phyloP scores from a whole-genome alignment of 2,888 invertebrate species.

The Lepetodrilus schrolli region DNA sequence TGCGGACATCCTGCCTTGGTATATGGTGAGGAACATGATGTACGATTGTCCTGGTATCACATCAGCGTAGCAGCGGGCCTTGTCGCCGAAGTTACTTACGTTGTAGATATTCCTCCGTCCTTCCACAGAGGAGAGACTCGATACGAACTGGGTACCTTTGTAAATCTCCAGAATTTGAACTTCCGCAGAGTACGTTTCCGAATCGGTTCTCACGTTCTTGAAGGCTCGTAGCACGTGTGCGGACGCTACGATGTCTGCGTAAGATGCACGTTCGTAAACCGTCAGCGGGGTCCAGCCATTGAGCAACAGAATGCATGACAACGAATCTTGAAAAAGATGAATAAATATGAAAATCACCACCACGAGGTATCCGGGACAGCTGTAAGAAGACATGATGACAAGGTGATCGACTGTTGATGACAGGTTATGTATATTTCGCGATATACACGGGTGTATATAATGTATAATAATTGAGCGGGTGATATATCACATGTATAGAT shows the following conservation, averaged over 20 bases:
- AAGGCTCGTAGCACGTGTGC: conserved; percentile 59
- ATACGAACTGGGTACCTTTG: conserved; percentile 53
- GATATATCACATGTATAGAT: not conserved
- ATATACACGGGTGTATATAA: not conserved
- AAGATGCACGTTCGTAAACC: conserved; percentile 59
- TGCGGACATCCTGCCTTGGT: conserved; percentile 67
- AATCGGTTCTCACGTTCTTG: conserved; percentile 56
- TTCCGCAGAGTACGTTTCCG: conserved; percentile 63
- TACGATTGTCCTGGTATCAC: conserved; percentile 64
- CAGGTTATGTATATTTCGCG: no score
- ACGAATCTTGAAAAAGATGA: conserved; percentile 42
- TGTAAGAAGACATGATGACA: not conserved
- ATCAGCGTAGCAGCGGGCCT: conserved; percentile 72
- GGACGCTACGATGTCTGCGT: conserved; percentile 65
- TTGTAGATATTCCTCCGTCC: conserved; percentile 55
- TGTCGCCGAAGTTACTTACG: conserved; percentile 73
- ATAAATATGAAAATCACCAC: not conserved
- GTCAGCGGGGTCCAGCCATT: conserved; percentile 72
- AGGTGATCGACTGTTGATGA: no score
- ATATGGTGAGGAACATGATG: conserved; percentile 70
- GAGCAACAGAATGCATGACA: conserved; percentile 69
- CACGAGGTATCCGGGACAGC: not conserved
- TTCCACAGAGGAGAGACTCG: conserved; percentile 40
- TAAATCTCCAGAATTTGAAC: conserved; percentile 60
- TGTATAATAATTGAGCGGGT: not conserved